Base-by-base conservation (phyloP, 2,888 invertebrate species). In the Listrodromus nycthemerus region DNA sequence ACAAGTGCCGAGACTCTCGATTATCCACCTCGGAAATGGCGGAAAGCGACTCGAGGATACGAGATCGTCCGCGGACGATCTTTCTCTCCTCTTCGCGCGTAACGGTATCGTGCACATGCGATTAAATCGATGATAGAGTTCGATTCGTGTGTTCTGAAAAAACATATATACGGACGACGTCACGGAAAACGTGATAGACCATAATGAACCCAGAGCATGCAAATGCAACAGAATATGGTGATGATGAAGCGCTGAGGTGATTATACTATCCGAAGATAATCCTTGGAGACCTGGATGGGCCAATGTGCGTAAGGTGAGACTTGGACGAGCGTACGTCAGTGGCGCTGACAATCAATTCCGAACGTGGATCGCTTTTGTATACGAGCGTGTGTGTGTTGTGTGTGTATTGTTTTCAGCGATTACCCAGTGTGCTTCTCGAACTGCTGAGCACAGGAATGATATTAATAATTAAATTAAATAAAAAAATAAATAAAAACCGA, bases 391-490 rank as follows among this genome's bases (percentile, higher is more conserved):
- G 13, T 55, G 27, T 7, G 50, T 33, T 4, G 30, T 30, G 4
- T 33, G 52, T 10, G 21, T 8, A 27, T 30, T 45, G 73, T 70
- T 71, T 79, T 79, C 48, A 70, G 78, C 41, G 65, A 55, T 79
- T 65, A 41, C 78, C 24, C 63, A 65, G 37, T 27, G 30, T 33
- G 63, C 63, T 21, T 37, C 37, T n/a, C 37, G 37, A 65, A 37
- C 37, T 37, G 8, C 33, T 8, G 33, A 8, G 1, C 1, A 37
- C 8, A 37, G 33, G 33, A 33, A 33, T 33, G 7, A 7, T 33
- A 37, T 1, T 8, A 37, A 8, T 37, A 37, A 37, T 8, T 37
- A 8, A 1, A 8, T 5, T 8, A 37, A 8, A 0, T 37, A 8
- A 37, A 37, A 33, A 37, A 37, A 1, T 7, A 37, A 8, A 37